These are phyloP conservation scores for Montipora efflorescens DNA, from an alignment of 64 coral and sea anemone genomes.

Conservation along the genomic window DNA sequence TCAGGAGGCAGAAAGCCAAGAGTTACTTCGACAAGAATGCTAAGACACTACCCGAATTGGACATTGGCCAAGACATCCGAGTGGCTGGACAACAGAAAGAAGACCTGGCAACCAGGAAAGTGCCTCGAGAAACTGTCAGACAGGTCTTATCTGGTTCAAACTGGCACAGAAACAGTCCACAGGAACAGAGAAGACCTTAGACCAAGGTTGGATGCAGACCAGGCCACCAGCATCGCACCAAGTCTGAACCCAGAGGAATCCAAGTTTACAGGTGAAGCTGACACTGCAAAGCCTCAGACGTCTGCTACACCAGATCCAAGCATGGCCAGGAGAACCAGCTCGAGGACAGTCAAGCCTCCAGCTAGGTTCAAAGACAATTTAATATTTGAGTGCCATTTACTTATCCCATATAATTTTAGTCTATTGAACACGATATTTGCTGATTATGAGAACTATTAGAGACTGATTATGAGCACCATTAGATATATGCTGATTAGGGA, in stretches of 20 bases:
- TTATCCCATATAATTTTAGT: neutral
- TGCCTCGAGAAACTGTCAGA: conserved; percentile 42
- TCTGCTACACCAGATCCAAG: neutral
- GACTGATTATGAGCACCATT: no score
- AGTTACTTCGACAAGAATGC: conserved; percentile 42
- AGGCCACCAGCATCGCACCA: neutral
- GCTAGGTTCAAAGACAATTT: conserved; percentile 13
- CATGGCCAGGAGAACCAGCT: conserved; percentile 2
- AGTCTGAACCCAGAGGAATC: neutral
- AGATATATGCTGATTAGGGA: no score
- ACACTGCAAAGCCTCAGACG: neutral
- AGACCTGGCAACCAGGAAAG: conserved; percentile 31
- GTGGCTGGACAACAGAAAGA: neutral
- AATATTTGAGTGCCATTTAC: neutral
- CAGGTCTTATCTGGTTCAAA: conserved; percentile 50
- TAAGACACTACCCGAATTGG: conserved; percentile 54
- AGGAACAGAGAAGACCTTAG: conserved; percentile 41
- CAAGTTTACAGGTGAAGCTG: neutral
- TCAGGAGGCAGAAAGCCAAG: conserved; percentile 33
- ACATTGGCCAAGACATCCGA: conserved; percentile 48
- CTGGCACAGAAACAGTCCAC: neutral
- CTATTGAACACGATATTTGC: neutral
- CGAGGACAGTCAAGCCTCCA: neutral
- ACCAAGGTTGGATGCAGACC: neutral
- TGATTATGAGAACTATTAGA: conserved; percentile 1